phyloP scores from a whole-genome alignment of 2,888 invertebrate genomes.

The Andrena fulva region DNA sequence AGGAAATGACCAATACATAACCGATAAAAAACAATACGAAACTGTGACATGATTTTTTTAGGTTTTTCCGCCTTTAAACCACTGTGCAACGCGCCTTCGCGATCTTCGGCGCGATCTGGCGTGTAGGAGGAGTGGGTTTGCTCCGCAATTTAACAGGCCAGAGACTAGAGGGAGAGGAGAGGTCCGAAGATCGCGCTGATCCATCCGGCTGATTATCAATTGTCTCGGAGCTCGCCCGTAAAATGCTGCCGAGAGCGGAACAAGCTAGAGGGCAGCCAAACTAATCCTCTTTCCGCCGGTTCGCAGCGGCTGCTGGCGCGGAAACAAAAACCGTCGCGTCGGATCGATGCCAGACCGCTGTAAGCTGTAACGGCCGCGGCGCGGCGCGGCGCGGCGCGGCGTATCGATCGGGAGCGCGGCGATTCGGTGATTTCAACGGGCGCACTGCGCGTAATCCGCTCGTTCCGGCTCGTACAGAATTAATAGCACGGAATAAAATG shows the following conservation, averaged over 20 bases:
- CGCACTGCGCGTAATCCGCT: conserved; percentile 50
- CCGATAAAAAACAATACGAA: no score
- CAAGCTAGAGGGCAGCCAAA: conserved; percentile 10
- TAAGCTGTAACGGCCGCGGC: no score
- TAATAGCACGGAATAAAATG: conserved; percentile 60
- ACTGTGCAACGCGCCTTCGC: no score
- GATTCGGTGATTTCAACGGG: conserved; percentile 60
- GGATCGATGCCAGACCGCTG: conserved; percentile 39
- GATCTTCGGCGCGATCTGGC: no score
- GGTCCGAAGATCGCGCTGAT: conserved; percentile 9
- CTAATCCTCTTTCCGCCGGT: conserved; percentile 56
- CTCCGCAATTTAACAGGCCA: no score
- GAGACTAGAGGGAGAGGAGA: no score
- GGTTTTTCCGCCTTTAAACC: no score
- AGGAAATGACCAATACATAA: no score
- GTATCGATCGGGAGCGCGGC: conserved; percentile 26
- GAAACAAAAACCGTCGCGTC: conserved; percentile 44
- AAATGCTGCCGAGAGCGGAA: conserved; percentile 31
- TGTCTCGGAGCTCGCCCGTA: conserved; percentile 13
- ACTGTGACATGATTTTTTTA: no score
- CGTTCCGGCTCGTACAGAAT: conserved; percentile 50
- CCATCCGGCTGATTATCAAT: conserved; percentile 33
- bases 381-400: conserved; percentile 2
- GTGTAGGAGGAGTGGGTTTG: no score
- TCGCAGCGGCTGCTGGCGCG: conserved; percentile 6